These are phyloP conservation scores for Tenthredo distinguenda DNA, from an alignment of 2,888 invertebrate genomes.

Conservation along the genomic window DNA sequence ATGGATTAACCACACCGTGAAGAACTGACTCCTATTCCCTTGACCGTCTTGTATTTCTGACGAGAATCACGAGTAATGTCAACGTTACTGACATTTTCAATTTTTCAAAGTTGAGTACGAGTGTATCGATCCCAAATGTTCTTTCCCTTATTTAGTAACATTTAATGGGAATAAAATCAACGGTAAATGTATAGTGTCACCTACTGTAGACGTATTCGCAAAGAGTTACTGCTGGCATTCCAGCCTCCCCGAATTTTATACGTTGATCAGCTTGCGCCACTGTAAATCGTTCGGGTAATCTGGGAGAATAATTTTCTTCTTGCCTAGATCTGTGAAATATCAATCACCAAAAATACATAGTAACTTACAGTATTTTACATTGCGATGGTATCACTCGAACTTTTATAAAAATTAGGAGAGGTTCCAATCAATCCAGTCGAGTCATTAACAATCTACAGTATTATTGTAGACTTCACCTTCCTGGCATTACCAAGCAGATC, in stretches of 20 bases:
- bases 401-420: too few relatives aligned
- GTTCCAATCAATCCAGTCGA: too few relatives aligned
- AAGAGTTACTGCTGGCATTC: background rate
- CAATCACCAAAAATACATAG: background rate
- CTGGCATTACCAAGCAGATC: too few relatives aligned
- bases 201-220: background rate
- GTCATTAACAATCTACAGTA: too few relatives aligned
- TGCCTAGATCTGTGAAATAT: background rate
- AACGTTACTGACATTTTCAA: background rate
- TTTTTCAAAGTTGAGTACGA: background rate
- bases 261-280: background rate
- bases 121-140: background rate
- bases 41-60: background rate
- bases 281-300: background rate
- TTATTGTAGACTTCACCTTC: too few relatives aligned
- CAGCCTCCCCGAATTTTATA: background rate
- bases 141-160: background rate
- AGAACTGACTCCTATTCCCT: background rate
- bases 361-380: background rate
- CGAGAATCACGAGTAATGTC: background rate
- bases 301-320: background rate
- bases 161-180: background rate
- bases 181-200: background rate
- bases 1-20: background rate
- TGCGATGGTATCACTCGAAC: too few relatives aligned